These are phyloP conservation scores for Acanthurus leucopareius DNA, from an alignment of 2,797 vertebrate species.

Conservation along the genomic window DNA sequence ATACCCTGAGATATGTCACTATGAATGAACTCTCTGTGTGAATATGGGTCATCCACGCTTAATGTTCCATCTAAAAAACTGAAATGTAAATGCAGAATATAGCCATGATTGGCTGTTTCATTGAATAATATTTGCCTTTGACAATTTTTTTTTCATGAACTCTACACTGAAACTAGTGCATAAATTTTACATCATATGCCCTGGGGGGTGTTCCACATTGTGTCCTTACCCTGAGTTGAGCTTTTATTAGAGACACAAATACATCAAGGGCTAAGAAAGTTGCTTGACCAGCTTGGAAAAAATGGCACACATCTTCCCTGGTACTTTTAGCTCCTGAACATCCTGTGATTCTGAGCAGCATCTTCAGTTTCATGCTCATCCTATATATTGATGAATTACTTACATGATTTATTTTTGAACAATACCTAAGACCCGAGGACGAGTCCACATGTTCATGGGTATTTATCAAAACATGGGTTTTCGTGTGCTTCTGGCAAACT, in stretches of 20 bases:
- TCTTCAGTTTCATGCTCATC: background rate
- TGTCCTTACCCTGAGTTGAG: constrained; percentile 31
- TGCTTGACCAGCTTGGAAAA: constrained; percentile 30
- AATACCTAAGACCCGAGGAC: background rate
- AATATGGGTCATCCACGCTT: constrained; percentile 57
- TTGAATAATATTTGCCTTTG: constrained; percentile 5
- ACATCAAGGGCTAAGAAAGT: constrained; percentile 13
- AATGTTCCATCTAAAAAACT: constrained; percentile 10
- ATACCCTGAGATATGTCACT: constrained; percentile 48
- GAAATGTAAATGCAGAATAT: constrained; percentile 32
- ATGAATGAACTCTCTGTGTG: constrained; percentile 52
- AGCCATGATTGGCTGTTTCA: background rate
- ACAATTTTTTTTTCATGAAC: constrained; percentile 30
- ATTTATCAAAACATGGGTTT: too few species aligned
- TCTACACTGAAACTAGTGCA: constrained; percentile 43
- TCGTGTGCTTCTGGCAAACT: too few species aligned
- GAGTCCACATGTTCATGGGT: too few species aligned
- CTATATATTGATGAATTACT: background rate
- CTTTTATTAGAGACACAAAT: constrained; percentile 35
- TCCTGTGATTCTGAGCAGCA: background rate
- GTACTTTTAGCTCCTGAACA: background rate
- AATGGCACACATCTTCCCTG: constrained; percentile 20
- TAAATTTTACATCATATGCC: constrained; percentile 35
- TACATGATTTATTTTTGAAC: background rate
- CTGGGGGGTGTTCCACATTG: constrained; percentile 55